Evolutionary conservation across 2,113 vertebrate species (phyloP).

Genomic region (Sturnira hondurensis): DNA sequence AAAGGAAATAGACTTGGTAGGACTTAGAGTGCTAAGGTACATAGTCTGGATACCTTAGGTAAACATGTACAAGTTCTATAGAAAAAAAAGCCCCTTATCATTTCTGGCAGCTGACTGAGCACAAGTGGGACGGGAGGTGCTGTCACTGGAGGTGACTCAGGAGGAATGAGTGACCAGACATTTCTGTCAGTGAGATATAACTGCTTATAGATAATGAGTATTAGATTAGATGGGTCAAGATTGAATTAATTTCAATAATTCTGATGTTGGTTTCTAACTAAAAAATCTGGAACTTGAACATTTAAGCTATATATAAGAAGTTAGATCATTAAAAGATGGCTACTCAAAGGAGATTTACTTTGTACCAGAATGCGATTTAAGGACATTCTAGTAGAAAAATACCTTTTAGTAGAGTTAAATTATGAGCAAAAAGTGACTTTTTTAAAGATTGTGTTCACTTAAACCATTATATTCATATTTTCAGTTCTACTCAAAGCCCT

Average conservation of each 20-base stretch:
- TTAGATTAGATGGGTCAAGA: not conserved
- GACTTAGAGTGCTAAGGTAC: not conserved
- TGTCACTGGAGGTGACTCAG: not conserved
- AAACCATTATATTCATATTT: not conserved
- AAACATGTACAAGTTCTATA: not conserved
- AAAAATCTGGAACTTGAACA: not conserved
- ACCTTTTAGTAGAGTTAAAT: not conserved
- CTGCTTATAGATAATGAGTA: not conserved
- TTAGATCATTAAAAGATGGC: not conserved
- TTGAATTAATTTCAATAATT: not conserved
- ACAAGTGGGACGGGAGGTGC: not conserved
- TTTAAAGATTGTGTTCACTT: not conserved
- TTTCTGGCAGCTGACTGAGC: not conserved
- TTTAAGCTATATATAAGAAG: not conserved
- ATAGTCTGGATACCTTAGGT: not conserved
- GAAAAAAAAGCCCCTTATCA: not conserved
- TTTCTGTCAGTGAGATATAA: not conserved
- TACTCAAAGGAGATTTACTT: not conserved
- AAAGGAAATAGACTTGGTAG: not conserved
- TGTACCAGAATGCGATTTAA: not conserved
- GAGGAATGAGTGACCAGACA: not conserved
- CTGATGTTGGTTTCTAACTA: not conserved
- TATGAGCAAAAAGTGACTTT: not conserved
- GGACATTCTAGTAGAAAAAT: not conserved
- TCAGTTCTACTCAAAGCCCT: not conserved